Evolutionary conservation across 64 coral and sea anemone genomes (phyloP).

Genomic region (Hydrozoanthus tunicans): DNA sequence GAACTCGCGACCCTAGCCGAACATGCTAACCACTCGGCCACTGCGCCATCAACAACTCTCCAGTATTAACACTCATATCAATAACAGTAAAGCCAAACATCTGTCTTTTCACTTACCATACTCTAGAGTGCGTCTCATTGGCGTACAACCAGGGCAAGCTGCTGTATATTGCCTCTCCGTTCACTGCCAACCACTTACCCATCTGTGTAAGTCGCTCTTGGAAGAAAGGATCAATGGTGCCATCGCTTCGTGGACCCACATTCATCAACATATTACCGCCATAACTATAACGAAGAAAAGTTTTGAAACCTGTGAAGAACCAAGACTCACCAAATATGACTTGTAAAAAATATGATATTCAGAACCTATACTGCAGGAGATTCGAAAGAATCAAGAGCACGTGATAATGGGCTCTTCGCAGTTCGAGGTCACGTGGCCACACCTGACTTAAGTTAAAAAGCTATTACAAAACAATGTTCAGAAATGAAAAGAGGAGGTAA

Average conservation of each 20-base stretch:
- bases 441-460: no score
- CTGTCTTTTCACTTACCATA: background rate
- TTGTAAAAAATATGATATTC: background rate
- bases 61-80: background rate
- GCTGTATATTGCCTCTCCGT: slow-evolving; percentile 93
- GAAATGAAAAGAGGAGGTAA: no score
- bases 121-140: slow-evolving; percentile 20
- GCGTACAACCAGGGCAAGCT: slow-evolving; percentile 68
- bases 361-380: background rate
- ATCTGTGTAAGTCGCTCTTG: slow-evolving; percentile 89
- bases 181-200: slow-evolving; percentile 85
- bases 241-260: slow-evolving; percentile 85
- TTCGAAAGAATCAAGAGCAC: background rate
- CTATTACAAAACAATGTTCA: no score
- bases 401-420: background rate
- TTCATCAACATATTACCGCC: slow-evolving; percentile 94
- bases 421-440: no score
- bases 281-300: slow-evolving; percentile 32
- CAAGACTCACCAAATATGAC: no score
- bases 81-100: background rate
- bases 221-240: slow-evolving; percentile 81
- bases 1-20: no score
- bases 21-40: no score
- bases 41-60: no score
- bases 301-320: no score